Conservation (phyloP, 2,888 invertebrate genomes). For the Alloscopus bannaensis region DNA sequence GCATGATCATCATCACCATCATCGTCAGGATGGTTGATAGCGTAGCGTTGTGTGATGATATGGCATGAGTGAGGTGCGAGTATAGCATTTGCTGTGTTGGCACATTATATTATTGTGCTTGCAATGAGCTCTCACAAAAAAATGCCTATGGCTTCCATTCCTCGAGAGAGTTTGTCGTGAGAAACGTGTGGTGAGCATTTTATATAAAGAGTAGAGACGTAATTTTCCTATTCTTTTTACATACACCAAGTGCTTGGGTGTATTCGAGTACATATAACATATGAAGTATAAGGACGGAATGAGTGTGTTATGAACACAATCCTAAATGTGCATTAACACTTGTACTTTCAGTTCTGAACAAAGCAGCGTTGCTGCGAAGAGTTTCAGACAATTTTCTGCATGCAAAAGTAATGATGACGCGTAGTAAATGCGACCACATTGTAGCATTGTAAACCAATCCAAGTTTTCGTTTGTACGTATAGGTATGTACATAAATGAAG, state of each 20-base stretch:
- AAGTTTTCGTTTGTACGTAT: neutral
- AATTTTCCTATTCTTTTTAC: neutral
- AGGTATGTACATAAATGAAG: neutral
- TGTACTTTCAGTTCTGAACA: no score
- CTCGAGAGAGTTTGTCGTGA: neutral
- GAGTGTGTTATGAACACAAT: neutral
- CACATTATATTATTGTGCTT: neutral
- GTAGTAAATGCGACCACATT: neutral
- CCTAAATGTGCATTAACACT: no score
- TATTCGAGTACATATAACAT: neutral
- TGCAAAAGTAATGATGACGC: neutral
- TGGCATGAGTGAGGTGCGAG: neutral
- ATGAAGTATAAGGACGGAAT: neutral
- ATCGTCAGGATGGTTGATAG: neutral
- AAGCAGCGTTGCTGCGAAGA: no score
- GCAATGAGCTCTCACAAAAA: neutral
- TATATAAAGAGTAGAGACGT: neutral
- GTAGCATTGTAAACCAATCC: neutral
- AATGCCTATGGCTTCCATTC: neutral
- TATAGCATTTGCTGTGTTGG: neutral
- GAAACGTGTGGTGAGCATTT: no score
- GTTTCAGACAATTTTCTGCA: neutral
- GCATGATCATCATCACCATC: slow-evolving; percentile 6
- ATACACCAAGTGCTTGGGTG: neutral
- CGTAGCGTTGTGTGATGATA: neutral